Evolutionary conservation across 35 echinoderm and acorn worm genomes (phyloP).

Genomic region (Amphiura filiformis): DNA sequence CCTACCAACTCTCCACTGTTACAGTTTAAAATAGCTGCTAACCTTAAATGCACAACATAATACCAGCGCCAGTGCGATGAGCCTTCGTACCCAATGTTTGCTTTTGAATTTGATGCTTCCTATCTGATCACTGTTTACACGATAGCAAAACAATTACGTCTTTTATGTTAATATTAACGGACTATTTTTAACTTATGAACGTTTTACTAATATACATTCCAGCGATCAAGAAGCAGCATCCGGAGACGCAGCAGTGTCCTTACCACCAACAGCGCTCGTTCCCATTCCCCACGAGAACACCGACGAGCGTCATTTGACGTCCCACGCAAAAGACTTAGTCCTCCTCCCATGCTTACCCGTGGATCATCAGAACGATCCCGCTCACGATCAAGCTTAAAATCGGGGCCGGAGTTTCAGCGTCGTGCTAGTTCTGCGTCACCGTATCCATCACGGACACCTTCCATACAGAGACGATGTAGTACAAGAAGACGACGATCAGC

Average conservation of each 20-base stretch:
- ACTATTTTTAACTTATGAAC: too few relatives aligned
- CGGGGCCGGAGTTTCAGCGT: not conserved
- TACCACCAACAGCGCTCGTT: not conserved
- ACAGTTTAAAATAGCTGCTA: too few relatives aligned
- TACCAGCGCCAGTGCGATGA: too few relatives aligned
- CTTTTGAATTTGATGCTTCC: too few relatives aligned
- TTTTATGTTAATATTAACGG: too few relatives aligned
- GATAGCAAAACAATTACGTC: too few relatives aligned
- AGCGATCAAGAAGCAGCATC: not conserved
- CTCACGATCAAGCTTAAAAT: not conserved
- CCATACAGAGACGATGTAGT: not conserved
- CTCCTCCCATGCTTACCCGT: not conserved
- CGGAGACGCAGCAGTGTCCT: not conserved
- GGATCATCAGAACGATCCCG: not conserved
- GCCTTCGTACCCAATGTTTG: too few relatives aligned
- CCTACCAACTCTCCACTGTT: too few relatives aligned
- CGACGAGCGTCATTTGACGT: not conserved
- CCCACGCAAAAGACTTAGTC: not conserved
- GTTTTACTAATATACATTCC: too few relatives aligned
- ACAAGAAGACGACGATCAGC: not conserved
- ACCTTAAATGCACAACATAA: too few relatives aligned
- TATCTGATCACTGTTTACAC: too few relatives aligned
- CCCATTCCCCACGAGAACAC: not conserved
- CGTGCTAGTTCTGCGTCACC: not conserved
- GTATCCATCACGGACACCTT: not conserved